Percentiles rank a stretch among this genome's conserved stretches.
These are phyloP conservation scores for Manacus vitellinus DNA, from an alignment of 2,113 vertebrate genomes.

Conservation along the genomic window DNA sequence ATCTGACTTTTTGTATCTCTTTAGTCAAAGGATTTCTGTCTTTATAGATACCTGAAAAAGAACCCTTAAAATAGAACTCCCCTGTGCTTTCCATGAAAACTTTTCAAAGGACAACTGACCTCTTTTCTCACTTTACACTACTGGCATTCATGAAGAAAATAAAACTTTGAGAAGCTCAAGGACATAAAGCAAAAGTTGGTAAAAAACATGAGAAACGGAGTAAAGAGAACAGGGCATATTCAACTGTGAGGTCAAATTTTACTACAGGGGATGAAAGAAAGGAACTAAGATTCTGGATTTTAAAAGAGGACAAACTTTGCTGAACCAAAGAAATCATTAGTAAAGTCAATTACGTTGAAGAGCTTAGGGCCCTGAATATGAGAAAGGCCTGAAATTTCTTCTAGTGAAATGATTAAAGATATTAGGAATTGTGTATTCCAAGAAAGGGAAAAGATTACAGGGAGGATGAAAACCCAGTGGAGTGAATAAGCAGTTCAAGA, in stretches of 20 bases:
- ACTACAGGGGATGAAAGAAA: background rate
- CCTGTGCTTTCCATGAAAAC: conserved; percentile 38
- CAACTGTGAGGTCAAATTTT: background rate
- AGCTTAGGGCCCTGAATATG: background rate
- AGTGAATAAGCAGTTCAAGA: background rate
- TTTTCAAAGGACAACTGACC: conserved; percentile 53
- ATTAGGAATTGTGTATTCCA: background rate
- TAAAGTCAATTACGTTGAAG: background rate
- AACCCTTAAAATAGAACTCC: conserved; percentile 44
- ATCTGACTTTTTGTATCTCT: background rate
- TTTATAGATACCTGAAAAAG: background rate
- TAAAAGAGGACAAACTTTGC: background rate
- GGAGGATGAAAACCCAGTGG: background rate
- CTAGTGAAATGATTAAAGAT: background rate
- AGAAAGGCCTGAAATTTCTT: background rate
- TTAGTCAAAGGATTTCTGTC: conserved; percentile 2
- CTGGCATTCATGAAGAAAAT: conserved; percentile 22
- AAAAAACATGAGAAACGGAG: background rate
- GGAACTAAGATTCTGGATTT: background rate
- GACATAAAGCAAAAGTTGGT: background rate
- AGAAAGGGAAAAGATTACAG: background rate
- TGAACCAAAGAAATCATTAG: background rate
- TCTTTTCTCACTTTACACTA: conserved; percentile 27
- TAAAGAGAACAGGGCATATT: background rate
- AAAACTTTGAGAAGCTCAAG: conserved; percentile 13